A percentile compares a stretch with the other conserved stretches of the same genome.
Conservation (phyloP, 2,797 vertebrate species). For the Falco columbarius region DNA sequence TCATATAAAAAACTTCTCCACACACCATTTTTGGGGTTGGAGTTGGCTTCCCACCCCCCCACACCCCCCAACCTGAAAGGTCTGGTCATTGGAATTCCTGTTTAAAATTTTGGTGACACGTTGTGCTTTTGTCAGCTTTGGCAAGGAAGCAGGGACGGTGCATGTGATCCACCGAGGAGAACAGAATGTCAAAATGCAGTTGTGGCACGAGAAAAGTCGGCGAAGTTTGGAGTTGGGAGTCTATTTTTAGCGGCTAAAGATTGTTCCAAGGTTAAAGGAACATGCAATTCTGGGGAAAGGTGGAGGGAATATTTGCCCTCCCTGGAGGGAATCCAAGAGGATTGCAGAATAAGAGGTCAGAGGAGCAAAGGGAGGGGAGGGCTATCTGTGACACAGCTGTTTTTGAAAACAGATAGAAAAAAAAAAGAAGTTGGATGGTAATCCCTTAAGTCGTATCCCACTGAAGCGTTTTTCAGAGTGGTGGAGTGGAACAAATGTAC, state of each 20-base stretch:
- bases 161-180: not conserved
- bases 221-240: not conserved
- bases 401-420: slow-evolving; percentile 27
- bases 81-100: not conserved
- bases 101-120: not conserved
- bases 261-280: slow-evolving; percentile 35
- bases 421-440: not conserved
- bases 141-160: not conserved
- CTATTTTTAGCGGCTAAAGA: slow-evolving; percentile 47
- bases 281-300: slow-evolving; percentile 19
- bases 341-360: slow-evolving; percentile 51
- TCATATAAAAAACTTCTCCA: not conserved
- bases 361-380: slow-evolving; percentile 2
- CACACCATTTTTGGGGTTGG: accelerated
- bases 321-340: slow-evolving; percentile 22
- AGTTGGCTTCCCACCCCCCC: not conserved
- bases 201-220: not conserved
- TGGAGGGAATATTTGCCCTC: slow-evolving; percentile 57
- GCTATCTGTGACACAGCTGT: slow-evolving; percentile 59
- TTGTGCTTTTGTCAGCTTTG: not conserved
- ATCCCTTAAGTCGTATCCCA: not conserved
- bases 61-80: not conserved
- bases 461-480: not conserved
- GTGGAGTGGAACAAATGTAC: slow-evolving; percentile 25
- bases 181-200: not conserved